These are phyloP conservation scores for Callosobruchus maculatus DNA, from an alignment of 2,888 invertebrate genomes.

Conservation along the genomic window DNA sequence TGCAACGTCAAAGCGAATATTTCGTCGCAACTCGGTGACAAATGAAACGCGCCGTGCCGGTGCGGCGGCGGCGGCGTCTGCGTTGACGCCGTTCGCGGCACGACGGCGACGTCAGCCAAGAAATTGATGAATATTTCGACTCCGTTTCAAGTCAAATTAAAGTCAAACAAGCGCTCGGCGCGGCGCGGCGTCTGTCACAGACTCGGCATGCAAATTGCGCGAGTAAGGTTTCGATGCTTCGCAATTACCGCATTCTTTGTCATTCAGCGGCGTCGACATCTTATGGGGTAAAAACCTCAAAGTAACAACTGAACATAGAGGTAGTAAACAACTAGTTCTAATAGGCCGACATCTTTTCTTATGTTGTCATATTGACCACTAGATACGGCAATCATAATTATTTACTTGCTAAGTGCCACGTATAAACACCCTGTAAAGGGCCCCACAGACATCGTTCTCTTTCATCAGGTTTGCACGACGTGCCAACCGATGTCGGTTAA, in stretches of 20 bases:
- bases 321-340: too few species aligned
- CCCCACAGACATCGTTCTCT: too few species aligned
- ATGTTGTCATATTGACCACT: too few species aligned
- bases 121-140: constrained; percentile 36
- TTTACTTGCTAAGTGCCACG: too few species aligned
- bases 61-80: not conserved
- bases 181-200: constrained; percentile 26
- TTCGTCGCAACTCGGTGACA: constrained; percentile 12
- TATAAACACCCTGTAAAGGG: too few species aligned
- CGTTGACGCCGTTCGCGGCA: not conserved
- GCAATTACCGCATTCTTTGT: constrained; percentile 23
- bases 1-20: not conserved
- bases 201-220: constrained; percentile 22
- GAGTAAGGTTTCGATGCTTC: constrained; percentile 15
- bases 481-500: too few species aligned
- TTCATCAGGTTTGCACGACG: too few species aligned
- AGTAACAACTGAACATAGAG: too few species aligned
- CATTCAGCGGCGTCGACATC: constrained; percentile 4
- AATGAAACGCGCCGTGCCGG: constrained; percentile 23
- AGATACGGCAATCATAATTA: too few species aligned
- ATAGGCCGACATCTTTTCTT: too few species aligned
- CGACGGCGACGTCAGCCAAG: constrained; percentile 1
- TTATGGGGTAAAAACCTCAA: too few species aligned
- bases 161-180: constrained; percentile 32
- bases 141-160: constrained; percentile 34